These are phyloP conservation scores for Parnassius mnemosyne DNA, from an alignment of 2,888 invertebrate species.

Conservation along the genomic window DNA sequence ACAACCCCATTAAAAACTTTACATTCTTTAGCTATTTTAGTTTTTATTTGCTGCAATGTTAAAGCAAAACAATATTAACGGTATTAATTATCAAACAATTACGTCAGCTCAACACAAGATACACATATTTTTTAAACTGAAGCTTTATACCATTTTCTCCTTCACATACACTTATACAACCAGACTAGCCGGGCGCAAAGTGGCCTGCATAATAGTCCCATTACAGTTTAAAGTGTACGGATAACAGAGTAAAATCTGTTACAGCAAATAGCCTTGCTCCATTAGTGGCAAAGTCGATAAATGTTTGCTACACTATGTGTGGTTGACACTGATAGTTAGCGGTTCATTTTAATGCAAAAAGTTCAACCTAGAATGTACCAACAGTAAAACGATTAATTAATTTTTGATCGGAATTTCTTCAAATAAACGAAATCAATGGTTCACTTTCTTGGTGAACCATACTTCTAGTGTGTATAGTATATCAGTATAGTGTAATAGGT, in stretches of 20 bases:
- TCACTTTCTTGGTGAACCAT: no score
- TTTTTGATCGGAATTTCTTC: no score
- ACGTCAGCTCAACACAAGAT: not conserved
- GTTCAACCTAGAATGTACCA: not conserved
- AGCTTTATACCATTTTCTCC: slow-evolving; percentile 18
- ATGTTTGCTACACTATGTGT: slow-evolving; percentile 41
- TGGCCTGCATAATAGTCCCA: slow-evolving; percentile 39
- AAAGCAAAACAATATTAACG: no score
- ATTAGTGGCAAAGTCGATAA: slow-evolving; percentile 57
- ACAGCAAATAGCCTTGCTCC: slow-evolving; percentile 52
- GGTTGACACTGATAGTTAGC: slow-evolving; percentile 23
- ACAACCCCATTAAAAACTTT: no score
- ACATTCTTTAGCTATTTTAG: no score
- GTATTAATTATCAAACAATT: no score
- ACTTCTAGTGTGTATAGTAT: no score
- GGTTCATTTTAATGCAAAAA: slow-evolving; percentile 18
- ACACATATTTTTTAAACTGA: slow-evolving; percentile 7
- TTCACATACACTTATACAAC: slow-evolving; percentile 24
- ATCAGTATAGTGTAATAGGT: no score
- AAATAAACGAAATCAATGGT: no score
- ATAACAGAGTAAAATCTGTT: slow-evolving; percentile 57
- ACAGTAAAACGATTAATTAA: no score
- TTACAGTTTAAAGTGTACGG: slow-evolving; percentile 49
- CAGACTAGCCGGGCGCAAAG: slow-evolving; percentile 22
- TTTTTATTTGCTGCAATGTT: no score